Conservation (phyloP, 2,888 invertebrate genomes). For the Lobophora halterata region DNA sequence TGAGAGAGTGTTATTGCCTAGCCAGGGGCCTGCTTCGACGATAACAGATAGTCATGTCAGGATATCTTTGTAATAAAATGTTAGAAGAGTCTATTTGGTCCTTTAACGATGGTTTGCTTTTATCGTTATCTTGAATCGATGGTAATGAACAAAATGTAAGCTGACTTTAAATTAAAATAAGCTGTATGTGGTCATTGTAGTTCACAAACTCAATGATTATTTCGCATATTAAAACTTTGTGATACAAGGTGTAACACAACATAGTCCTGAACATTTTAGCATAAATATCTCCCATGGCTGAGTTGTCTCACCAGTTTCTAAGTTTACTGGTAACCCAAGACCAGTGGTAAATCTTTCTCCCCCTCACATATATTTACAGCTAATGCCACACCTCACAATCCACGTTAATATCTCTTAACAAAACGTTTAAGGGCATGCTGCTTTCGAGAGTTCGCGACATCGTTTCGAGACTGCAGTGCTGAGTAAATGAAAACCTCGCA, state of each 20-base stretch:
- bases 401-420: slow-evolving; percentile 49
- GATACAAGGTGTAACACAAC: not conserved
- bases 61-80: slow-evolving; percentile 55
- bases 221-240: not conserved
- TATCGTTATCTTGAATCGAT: slow-evolving; percentile 56
- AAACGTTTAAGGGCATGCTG: slow-evolving; percentile 53
- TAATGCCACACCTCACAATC: slow-evolving; percentile 37
- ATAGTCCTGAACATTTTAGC: slow-evolving; percentile 10
- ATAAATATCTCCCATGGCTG: slow-evolving; percentile 10
- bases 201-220: not conserved
- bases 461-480: slow-evolving; percentile 20
- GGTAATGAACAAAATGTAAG: slow-evolving; percentile 19
- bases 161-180: slow-evolving; percentile 7
- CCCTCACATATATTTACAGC: slow-evolving; percentile 26
- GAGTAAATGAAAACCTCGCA: slow-evolving; percentile 15
- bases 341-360: slow-evolving; percentile 26
- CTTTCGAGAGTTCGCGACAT: slow-evolving; percentile 43
- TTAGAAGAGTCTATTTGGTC: slow-evolving; percentile 53
- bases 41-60: slow-evolving; percentile 42
- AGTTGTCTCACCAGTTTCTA: slow-evolving; percentile 17
- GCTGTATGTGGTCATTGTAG: not conserved
- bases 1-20: slow-evolving; percentile 40
- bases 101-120: slow-evolving; percentile 67
- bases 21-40: slow-evolving; percentile 34
- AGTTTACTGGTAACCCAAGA: slow-evolving; percentile 22